phyloP scores from a whole-genome alignment of 2,797 vertebrate species.

The Meda fulgida region DNA sequence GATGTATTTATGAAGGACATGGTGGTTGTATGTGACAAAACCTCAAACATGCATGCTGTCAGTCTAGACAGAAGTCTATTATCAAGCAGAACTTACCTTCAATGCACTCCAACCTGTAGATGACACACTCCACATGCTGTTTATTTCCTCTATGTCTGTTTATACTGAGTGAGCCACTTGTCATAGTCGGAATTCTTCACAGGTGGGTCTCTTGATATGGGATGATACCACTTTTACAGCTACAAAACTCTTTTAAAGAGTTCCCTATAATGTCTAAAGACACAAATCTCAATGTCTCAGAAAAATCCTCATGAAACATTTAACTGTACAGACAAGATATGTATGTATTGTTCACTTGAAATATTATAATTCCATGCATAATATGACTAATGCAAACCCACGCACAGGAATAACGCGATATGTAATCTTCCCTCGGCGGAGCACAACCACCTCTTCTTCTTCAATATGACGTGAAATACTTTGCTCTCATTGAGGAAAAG shows the following conservation, averaged over 20 bases:
- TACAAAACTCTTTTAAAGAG: background rate
- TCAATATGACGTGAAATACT: background rate
- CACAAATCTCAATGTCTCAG: background rate
- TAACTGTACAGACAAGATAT: background rate
- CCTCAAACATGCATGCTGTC: background rate
- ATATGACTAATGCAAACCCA: constrained; percentile 14
- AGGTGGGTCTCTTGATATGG: background rate
- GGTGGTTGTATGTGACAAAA: background rate
- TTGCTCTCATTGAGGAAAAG: constrained; percentile 25
- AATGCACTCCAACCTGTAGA: background rate
- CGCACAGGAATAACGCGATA: background rate
- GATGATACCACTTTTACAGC: background rate
- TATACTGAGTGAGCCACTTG: background rate
- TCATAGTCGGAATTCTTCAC: background rate
- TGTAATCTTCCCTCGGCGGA: background rate
- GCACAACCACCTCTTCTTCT: constrained; percentile 25
- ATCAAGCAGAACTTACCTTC: constrained; percentile 27
- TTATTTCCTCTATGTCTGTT: background rate
- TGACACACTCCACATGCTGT: background rate
- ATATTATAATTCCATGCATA: background rate
- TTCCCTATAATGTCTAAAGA: background rate
- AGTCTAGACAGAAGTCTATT: background rate
- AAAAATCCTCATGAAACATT: background rate
- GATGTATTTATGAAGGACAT: background rate
- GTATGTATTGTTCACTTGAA: background rate